Percentiles rank a stretch among this genome's conserved stretches.
phyloP scores from a whole-genome alignment of 2,888 invertebrate species.

The Macaria liturata region DNA sequence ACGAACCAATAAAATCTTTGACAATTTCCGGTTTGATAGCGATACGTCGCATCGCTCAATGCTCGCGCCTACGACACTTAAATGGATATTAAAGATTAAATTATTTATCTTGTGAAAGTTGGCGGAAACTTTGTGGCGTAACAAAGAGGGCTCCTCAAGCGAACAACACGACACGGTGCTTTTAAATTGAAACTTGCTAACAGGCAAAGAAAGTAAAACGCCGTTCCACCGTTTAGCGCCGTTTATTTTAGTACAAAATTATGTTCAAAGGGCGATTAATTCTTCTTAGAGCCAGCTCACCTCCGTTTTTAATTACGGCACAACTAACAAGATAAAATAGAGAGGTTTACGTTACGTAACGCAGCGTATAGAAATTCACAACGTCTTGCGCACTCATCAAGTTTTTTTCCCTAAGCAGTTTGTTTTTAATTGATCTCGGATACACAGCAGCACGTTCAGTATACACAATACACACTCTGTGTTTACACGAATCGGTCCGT shows the following conservation, averaged over 20 bases:
- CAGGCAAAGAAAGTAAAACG: conserved; percentile 56
- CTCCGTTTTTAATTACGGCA: conserved; percentile 33
- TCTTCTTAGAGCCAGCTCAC: conserved; percentile 44
- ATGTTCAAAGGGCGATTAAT: conserved; percentile 54
- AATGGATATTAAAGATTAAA: conserved; percentile 74
- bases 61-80: conserved; percentile 49
- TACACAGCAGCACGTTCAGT: conserved; percentile 18
- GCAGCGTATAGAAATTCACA: conserved; percentile 2
- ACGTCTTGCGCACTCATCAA: too few relatives aligned
- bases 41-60: conserved; percentile 43
- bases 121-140: conserved; percentile 57
- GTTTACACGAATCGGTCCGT: conserved; percentile 44
- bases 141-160: conserved; percentile 60
- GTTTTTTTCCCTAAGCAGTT: conserved; percentile 1
- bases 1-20: neutral
- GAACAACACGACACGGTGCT: conserved; percentile 44
- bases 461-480: conserved; percentile 31
- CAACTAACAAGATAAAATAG: conserved; percentile 30
- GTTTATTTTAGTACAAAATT: conserved; percentile 56
- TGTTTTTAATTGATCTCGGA: conserved; percentile 22
- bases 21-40: conserved; percentile 51
- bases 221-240: conserved; percentile 47
- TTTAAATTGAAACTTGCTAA: conserved; percentile 58
- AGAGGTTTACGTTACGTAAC: conserved; percentile 11
- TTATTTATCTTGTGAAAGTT: conserved; percentile 71